Evolutionary conservation across 2,797 vertebrate species (phyloP).

Genomic region (Oreochromis grahami): DNA sequence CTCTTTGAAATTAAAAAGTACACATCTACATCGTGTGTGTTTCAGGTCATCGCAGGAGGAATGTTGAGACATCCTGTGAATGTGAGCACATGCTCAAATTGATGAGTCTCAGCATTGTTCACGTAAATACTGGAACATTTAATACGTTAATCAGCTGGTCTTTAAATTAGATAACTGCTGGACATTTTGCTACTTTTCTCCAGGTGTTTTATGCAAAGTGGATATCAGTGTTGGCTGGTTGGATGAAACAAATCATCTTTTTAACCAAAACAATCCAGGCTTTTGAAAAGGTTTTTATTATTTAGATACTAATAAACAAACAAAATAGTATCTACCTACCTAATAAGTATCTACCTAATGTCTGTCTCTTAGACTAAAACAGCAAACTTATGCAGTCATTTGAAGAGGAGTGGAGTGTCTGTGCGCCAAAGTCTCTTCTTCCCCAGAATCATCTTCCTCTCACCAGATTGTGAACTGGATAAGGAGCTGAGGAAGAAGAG

Average conservation of each 20-base stretch:
- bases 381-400: conserved; percentile 57
- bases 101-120: background rate
- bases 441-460: conserved; percentile 73
- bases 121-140: background rate
- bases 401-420: conserved; percentile 67
- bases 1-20: background rate
- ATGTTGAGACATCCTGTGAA: background rate
- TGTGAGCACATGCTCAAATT: background rate
- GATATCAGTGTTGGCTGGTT: background rate
- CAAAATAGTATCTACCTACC: background rate
- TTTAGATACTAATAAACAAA: background rate
- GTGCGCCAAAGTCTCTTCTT: conserved; percentile 63
- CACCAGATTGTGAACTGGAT: conserved; percentile 68
- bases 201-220: background rate
- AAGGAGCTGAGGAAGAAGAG: conserved; percentile 65
- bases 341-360: background rate
- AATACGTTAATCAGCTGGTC: background rate
- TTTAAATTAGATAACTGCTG: background rate
- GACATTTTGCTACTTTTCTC: background rate
- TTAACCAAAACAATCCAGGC: background rate
- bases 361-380: conserved; percentile 66
- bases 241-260: background rate
- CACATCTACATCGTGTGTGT: background rate
- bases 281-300: background rate
- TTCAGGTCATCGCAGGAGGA: background rate